Evolutionary conservation across 2,113 vertebrate species (phyloP), one percentile per base, ranked within the genome.

Genomic region (Rhinoptilus africanus): DNA sequence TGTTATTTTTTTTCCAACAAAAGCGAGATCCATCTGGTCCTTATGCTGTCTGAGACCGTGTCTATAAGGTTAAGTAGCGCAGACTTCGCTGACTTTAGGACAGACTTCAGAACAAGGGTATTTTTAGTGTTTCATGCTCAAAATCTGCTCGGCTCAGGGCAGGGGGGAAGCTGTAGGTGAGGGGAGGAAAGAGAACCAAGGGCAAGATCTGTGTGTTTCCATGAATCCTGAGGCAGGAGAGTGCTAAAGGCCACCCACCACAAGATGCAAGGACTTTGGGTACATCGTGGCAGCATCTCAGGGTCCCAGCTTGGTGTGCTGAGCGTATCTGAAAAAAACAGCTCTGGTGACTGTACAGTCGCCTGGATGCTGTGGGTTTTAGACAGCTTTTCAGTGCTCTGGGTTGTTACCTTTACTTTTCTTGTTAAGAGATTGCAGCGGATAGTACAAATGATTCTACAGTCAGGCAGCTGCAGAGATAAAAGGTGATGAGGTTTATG

Each of bases 1-100:
- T 96, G 88, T 81, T 71, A 14, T 82, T 92, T 75, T 88, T 95
- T 95, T 89, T 35, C 28, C 51, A 73, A 57, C 27, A 88, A 68
- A 69, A 57, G 34, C 64, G 74, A 77, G 72, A 59, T 12, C 32
- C 64, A 72, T 89, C 56, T 68, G 54, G 26, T 85, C 91, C 74
- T 76, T 50, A 15, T 0, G 51, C 27, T 60, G 15, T 71, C 77
- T 60, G 41, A 88, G 45, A 76, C 12, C 8, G 4, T 22, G n/a
- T 76, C 75, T 60, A 23, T 27, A 37, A 12, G 18, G 24, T 59
- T 78, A 82, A 93, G 24, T 17, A 86, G 18, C 19, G 43, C 47
- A 68, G 57, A 79, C 54, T 88, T 82, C 43, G 39, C 28, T 72
- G 53, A 67, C 11, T 66, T 68, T 19, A n/a, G 21, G 20, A 45